Conservation (phyloP, 2,113 vertebrate species). For the Tetraodon nigroviridis region DNA sequence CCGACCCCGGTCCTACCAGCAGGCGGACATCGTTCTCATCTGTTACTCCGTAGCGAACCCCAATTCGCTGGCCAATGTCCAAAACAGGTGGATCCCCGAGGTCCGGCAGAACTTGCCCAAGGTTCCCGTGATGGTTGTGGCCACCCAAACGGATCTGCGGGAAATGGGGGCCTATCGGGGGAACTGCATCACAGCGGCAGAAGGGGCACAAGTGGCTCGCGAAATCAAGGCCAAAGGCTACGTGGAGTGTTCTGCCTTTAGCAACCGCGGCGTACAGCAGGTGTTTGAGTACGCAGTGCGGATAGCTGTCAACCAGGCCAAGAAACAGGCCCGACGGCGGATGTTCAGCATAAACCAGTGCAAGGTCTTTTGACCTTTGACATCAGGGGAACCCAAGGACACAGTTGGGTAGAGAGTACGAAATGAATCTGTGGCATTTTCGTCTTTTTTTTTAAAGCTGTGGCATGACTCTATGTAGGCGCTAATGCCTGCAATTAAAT, state of each 20-base stretch:
- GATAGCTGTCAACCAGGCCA: slow-evolving; percentile 82
- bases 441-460: not conserved
- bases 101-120: slow-evolving; percentile 83
- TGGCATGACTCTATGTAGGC: too few species aligned
- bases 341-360: slow-evolving; percentile 86
- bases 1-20: slow-evolving; percentile 91
- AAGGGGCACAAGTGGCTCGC: slow-evolving; percentile 85
- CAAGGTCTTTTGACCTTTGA: slow-evolving; percentile 79
- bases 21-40: slow-evolving; percentile 89
- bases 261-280: slow-evolving; percentile 90
- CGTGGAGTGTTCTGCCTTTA: slow-evolving; percentile 90
- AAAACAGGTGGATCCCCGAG: slow-evolving; percentile 86
- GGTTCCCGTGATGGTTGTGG: slow-evolving; percentile 87
- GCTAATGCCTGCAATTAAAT: too few species aligned
- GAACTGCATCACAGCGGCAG: slow-evolving; percentile 74
- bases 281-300: slow-evolving; percentile 94
- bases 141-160: slow-evolving; percentile 91
- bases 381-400: not conserved
- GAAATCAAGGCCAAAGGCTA: slow-evolving; percentile 89
- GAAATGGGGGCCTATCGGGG: slow-evolving; percentile 78
- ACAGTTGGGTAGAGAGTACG: not conserved
- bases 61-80: slow-evolving; percentile 81
- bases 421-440: not conserved
- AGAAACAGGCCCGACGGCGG: slow-evolving; percentile 76
- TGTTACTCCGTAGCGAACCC: slow-evolving; percentile 95